These are phyloP conservation scores for Drosophila pachea DNA, from an alignment of 1,140 invertebrate genomes.

Conservation along the genomic window DNA sequence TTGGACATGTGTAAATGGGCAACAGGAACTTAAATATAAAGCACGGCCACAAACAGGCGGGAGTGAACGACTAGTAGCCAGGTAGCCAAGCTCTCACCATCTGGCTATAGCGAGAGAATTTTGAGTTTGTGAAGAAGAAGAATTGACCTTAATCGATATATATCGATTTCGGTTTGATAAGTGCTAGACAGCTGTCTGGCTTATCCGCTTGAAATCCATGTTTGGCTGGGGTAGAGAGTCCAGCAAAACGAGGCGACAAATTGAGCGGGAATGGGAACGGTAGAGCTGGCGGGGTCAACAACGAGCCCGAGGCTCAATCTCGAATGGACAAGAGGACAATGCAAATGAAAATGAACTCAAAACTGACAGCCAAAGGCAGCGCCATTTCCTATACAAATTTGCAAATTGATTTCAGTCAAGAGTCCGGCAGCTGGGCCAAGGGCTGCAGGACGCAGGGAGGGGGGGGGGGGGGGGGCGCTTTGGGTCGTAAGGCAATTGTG, in stretches of 20 bases:
- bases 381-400: constrained; percentile 26
- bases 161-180: background rate
- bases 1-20: constrained; percentile 67
- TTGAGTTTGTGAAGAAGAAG: no score
- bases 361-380: constrained; percentile 51
- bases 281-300: background rate
- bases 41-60: constrained; percentile 14
- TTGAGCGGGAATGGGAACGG: background rate
- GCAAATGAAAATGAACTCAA: constrained; percentile 61
- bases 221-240: background rate
- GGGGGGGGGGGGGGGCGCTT: background rate
- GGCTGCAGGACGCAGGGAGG: background rate
- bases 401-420: constrained; percentile 38
- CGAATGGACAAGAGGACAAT: constrained; percentile 32
- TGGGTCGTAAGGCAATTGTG: background rate
- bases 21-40: constrained; percentile 58
- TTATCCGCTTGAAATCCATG: background rate
- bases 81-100: background rate
- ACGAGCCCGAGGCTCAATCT: constrained; percentile 19
- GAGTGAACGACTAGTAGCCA: background rate
- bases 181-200: no score
- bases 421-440: background rate
- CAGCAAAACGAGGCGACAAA: constrained; percentile 18
- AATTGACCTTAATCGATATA: background rate
- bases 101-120: no score